Evolutionary conservation across 2,113 vertebrate species (phyloP), one percentile per base, ranked within the genome.

Genomic region (Onychostruthus taczanowskii): DNA sequence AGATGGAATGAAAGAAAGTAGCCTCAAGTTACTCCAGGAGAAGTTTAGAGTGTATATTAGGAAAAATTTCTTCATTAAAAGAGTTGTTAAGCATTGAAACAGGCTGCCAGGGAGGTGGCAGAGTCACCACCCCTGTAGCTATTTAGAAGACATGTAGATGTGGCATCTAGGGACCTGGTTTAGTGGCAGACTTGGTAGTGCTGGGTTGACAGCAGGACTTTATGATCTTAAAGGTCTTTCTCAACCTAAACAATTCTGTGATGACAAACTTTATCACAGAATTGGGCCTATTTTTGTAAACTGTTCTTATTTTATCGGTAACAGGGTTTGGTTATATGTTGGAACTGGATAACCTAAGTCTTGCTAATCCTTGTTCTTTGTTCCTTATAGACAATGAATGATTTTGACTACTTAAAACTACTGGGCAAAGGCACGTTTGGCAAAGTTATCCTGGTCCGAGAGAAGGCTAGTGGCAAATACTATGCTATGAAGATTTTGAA

Each of bases 401-500:
- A 99, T 98, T 99, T 99, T 95, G 99, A 99, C 98, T 99, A 99
- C 98, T 98, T 99, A 98, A 99, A 99, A 97, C 98, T 99, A 87
- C 98, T 99, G 97, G 99, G 99, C 87, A 99, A 99, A 98, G 99
- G 99, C 97, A 99, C 99, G 9, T 99, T 99, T 95, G 99, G 99
- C 46, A 99, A 99, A 98, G 99, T 99, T 86, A 99, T 99, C 97
- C 98, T 99, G 89, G 99, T 99, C 85, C 98, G 99, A 96, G 99
- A 99, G 98, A 99, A 99, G 89, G 99, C 99, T 97, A 99, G 99
- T 91, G 99, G 99, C 50, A 99, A 99, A 97, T 99, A 99, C 62
- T 99, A 99, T 52, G 99, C 99, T 95, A 99, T 99, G 99, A 99
- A 99, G 97, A 99, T 99, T 96, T 98, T 99, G 89, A 99, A 99